These are phyloP conservation scores for Thamnaconus septentrionalis DNA, from an alignment of 2,113 vertebrate species.

Conservation along the genomic window DNA sequence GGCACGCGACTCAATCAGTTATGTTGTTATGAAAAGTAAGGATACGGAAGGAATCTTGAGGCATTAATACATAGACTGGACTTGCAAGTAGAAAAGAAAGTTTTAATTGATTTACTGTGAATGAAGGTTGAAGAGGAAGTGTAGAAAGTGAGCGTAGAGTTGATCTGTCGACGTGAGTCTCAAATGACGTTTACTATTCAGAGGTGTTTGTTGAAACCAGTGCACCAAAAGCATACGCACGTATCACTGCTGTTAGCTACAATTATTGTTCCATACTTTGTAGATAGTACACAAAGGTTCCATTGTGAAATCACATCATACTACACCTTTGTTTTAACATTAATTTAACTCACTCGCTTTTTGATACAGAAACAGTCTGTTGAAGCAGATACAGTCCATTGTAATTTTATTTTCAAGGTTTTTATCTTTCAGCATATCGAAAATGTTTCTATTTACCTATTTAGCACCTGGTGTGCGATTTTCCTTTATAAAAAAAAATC, in stretches of 20 bases:
- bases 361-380: conserved; percentile 31
- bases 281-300: no score
- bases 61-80: conserved; percentile 53
- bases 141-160: conserved; percentile 26
- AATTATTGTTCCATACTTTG: no score
- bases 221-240: no score
- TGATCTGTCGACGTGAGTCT: not conserved
- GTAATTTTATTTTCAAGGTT: conserved; percentile 46
- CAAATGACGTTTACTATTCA: no score
- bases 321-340: no score
- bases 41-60: conserved; percentile 28
- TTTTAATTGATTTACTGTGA: conserved; percentile 36
- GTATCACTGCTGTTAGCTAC: no score
- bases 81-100: conserved; percentile 31
- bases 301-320: no score
- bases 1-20: conserved; percentile 7
- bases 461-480: conserved; percentile 80
- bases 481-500: conserved; percentile 52
- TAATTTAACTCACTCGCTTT: conserved; percentile 15
- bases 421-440: conserved; percentile 46
- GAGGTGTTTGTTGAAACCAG: no score
- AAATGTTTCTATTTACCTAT: conserved; percentile 47
- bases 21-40: conserved; percentile 13
- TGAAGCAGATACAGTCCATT: conserved; percentile 42
- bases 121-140: conserved; percentile 42